These are phyloP conservation scores for Iguana delicatissima DNA, from an alignment of 2,797 vertebrate species.

Conservation along the genomic window DNA sequence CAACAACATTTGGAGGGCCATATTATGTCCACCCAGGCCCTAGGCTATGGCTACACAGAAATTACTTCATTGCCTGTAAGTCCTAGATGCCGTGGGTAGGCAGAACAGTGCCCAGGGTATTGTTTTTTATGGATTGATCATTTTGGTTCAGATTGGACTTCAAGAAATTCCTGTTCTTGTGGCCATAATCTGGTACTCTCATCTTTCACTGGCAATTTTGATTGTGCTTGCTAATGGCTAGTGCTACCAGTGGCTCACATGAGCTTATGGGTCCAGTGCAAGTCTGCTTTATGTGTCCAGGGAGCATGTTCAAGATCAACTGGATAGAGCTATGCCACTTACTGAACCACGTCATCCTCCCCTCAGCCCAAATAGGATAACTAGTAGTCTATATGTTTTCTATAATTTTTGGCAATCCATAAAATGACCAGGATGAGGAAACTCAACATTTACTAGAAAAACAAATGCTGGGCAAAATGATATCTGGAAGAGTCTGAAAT, in stretches of 20 bases:
- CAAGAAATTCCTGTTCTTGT: background rate
- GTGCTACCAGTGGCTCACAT: background rate
- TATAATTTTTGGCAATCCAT: background rate
- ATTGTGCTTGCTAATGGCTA: background rate
- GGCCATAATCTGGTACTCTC: background rate
- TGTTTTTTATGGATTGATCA: background rate
- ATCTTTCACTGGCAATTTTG: background rate
- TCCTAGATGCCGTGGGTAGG: background rate
- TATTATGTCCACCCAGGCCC: background rate
- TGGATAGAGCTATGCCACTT: background rate
- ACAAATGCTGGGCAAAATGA: conserved; percentile 4
- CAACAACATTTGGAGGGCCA: too few species aligned
- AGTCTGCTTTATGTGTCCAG: background rate
- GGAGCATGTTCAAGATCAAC: background rate
- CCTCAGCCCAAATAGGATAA: background rate
- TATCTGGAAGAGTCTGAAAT: background rate
- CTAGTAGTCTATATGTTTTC: background rate
- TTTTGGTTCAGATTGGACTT: background rate
- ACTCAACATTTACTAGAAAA: background rate
- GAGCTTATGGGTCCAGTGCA: background rate
- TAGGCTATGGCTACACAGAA: background rate
- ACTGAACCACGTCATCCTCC: background rate
- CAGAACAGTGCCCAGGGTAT: background rate
- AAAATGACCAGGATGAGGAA: conserved; percentile 9
- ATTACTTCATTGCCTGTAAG: too few species aligned